Evolutionary conservation across 2,888 invertebrate species (phyloP), one percentile per base, ranked within the genome.

Genomic region (Gonocerus acuteangulatus): DNA sequence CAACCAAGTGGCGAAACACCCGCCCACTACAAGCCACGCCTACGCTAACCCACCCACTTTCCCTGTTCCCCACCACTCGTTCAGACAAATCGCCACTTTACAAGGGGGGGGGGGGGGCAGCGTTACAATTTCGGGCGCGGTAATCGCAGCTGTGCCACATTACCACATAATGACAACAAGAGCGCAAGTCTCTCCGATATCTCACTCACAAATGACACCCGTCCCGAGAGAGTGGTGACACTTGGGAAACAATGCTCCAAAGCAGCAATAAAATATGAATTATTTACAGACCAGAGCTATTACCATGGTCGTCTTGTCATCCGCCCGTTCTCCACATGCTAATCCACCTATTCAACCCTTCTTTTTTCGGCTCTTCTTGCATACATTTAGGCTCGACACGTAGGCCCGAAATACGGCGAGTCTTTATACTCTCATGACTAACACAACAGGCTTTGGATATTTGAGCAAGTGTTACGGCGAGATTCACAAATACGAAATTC

Each of bases 181-280:
- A 2, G 3, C n/a, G 13, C 39, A 32, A 6, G 6, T 32, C 32
- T n/a, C n/a, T n/a, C 39, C 13, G 39, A 39, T 9, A 39, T 39
- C 39, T 39, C 39, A 39, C 39, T 39, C 39, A 39, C 39, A 39
- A 39, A 39, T 39, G 39, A 39, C 39, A n/a, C 39, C n/a, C 39
- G 3, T 15, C 27, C 27, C 27, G 27, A 27, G 27, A 27, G 27
- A 27, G 27, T 9, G 27, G 4, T 27, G 27, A 27, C 27, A 27
- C 27, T 27, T 27, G 4, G 27, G 39, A 39, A 15, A 39, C 39
- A 39, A 39, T 39, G 39, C 13, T 4, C 39, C 13, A 6, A 9
- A 15, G 9, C 39, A 39, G 9, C 39, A 39, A 39, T 39, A 39
- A 39, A 39, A 39, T 39, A 39, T 39, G 39, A 39, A 39, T 39